Evolutionary conservation across 2,797 vertebrate genomes (phyloP), one percentile per base, ranked within the genome.

Genomic region (Cynopterus sphinx): DNA sequence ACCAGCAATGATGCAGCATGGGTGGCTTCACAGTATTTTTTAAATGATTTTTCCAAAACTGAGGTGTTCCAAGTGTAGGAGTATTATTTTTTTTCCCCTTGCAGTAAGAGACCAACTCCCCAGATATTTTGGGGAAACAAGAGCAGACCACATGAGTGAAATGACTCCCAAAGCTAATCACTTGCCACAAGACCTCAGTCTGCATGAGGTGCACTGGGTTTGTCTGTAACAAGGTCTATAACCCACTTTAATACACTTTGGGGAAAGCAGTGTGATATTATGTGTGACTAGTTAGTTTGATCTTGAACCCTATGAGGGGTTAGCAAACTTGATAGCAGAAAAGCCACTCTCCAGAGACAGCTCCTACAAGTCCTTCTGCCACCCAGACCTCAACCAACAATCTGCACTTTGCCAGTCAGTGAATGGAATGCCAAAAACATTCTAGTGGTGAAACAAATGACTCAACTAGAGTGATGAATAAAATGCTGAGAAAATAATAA

Each of bases 41-140:
- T 17, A 26, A 92, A 67, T 83, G 41, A 93, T 92, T 97, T 97
- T 97, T 96, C 94, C 95, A 78, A 96, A 96, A 94, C 70, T 17
- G 65, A 95, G 92, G 84, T 96, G 73, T 94, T 95, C 93, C 96
- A 96, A 94, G 65, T 88, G 49, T 96, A 63, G 63, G 75, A 95
- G 82, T 92, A 94, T 93, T 79, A 87, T 77, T 96, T 88, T 87
- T 85, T 65, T 12, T 36, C 81, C 82, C 81, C 82, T 88, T 94
- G 78, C 75, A 94, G 39, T 71, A 92, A 89, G 59, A 92, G 59
- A 90, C 51, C 65, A 70, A 77, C 73, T 96, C 82, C 67, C 43
- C 3, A 11, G 90, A 75, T 71, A 88, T 74, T 95, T 95, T 63
- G 91, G 73, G 85, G 68, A 97, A 90, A 90, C n/a, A 33, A 41